Percentiles rank a stretch among this genome's conserved stretches.
phyloP scores from a whole-genome alignment of 2,113 vertebrate genomes.

The Chionis minor region DNA sequence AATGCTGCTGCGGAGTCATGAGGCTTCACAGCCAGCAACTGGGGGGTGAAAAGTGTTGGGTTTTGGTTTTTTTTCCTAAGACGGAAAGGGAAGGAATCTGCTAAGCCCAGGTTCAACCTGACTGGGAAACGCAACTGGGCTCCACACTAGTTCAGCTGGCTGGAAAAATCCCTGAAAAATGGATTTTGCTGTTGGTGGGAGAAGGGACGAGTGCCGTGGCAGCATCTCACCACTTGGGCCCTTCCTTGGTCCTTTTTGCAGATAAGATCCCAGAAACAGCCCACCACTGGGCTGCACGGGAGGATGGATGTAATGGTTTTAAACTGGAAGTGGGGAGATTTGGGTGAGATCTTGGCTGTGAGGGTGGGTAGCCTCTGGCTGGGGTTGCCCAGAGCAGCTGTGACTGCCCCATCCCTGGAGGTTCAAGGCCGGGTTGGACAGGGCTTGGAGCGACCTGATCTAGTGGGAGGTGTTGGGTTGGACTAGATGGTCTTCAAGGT shows the following conservation, averaged over 20 bases:
- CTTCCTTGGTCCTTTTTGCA: background rate
- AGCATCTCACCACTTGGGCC: background rate
- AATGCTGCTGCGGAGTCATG: background rate
- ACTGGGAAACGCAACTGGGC: background rate
- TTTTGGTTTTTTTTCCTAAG: no score
- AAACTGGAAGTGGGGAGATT: background rate
- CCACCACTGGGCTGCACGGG: background rate
- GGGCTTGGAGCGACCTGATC: background rate
- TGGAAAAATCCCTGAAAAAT: background rate
- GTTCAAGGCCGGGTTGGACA: background rate
- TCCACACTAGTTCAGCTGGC: background rate
- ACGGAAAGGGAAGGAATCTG: background rate
- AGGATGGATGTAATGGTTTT: background rate
- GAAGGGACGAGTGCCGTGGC: rapidly evolving
- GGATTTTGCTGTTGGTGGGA: background rate
- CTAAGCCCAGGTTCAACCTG: background rate
- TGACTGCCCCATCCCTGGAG: background rate
- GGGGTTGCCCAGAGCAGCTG: background rate
- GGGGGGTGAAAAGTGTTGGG: background rate
- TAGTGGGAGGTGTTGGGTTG: background rate
- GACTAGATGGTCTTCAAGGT: background rate
- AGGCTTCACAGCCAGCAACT: background rate
- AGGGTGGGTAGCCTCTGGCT: background rate
- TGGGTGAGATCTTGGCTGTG: background rate
- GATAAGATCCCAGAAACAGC: background rate